phyloP scores from a whole-genome alignment of 2,888 invertebrate genomes.

The Prenolepis imparis region DNA sequence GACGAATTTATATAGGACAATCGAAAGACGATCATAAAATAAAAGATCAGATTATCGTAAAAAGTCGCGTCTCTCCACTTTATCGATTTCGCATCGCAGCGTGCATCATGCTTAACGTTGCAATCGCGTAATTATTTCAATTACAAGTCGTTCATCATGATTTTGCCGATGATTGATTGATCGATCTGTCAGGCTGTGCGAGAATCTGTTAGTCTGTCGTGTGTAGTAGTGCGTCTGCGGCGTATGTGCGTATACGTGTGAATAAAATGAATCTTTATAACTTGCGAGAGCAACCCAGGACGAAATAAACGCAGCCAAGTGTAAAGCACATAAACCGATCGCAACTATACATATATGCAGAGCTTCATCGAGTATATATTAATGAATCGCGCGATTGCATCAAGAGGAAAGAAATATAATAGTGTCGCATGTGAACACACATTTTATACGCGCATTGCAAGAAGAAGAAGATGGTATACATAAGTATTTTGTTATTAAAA shows the following conservation, averaged over 20 bases:
- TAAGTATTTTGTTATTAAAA: conserved; percentile 80
- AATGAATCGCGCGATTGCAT: conserved; percentile 41
- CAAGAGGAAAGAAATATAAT: conserved; percentile 29
- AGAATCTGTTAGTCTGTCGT: conserved; percentile 84
- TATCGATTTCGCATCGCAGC: conserved; percentile 57
- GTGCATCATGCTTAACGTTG: conserved; percentile 65
- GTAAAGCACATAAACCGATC: conserved; percentile 53
- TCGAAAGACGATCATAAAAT: conserved; percentile 25
- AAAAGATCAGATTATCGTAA: conserved; percentile 15
- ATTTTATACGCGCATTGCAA: conserved; percentile 81
- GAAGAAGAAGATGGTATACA: conserved; percentile 74
- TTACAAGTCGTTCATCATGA: conserved; percentile 79
- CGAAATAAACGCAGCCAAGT: conserved; percentile 54
- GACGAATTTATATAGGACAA: conserved; percentile 62
- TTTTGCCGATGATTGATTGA: conserved; percentile 81
- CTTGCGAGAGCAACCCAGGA: conserved; percentile 45
- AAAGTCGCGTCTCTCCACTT: conserved; percentile 12
- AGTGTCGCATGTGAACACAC: conserved; percentile 65
- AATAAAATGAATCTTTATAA: conserved; percentile 30
- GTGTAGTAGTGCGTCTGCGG: conserved; percentile 66
- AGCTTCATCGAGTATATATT: conserved; percentile 45
- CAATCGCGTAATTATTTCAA: conserved; percentile 69
- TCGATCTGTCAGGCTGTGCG: conserved; percentile 85
- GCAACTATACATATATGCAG: conserved; percentile 48
- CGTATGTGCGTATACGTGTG: conserved; percentile 55